phyloP scores from a whole-genome alignment of 1,140 invertebrate genomes.

The Drosophila obscura region DNA sequence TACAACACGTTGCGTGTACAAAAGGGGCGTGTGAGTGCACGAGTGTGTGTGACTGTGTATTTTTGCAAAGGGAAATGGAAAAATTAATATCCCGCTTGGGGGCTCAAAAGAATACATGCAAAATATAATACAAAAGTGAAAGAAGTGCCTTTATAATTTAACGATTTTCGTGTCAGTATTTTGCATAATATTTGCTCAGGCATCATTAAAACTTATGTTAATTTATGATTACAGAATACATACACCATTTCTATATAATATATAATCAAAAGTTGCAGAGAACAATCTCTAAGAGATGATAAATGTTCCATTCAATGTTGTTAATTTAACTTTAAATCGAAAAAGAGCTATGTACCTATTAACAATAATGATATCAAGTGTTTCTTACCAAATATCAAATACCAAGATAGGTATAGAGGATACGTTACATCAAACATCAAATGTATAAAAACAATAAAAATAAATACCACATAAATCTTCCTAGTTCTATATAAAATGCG shows the following conservation, averaged over 20 bases:
- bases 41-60: constrained; percentile 17
- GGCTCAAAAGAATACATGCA: constrained; percentile 11
- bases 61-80: constrained; percentile 23
- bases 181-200: constrained; percentile 14
- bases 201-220: not conserved
- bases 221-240: not conserved
- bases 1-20: constrained; percentile 37
- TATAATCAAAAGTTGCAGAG: not conserved
- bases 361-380: no score
- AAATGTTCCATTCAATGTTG: no score
- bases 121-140: constrained; percentile 25
- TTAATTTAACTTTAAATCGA: no score
- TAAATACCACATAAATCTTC: no score
- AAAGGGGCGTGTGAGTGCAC: constrained; percentile 50
- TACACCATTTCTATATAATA: not conserved
- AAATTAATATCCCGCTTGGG: constrained; percentile 21
- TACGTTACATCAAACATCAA: no score
- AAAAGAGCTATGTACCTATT: no score
- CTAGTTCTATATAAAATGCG: constrained; percentile 20
- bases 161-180: constrained; percentile 9
- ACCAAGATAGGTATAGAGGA: no score
- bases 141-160: constrained; percentile 48
- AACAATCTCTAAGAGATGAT: no score
- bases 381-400: no score
- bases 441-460: no score